Percentiles rank a stretch among this genome's conserved stretches.
Conservation (phyloP, 2,113 vertebrate species). For the Corythornis cristatus region DNA sequence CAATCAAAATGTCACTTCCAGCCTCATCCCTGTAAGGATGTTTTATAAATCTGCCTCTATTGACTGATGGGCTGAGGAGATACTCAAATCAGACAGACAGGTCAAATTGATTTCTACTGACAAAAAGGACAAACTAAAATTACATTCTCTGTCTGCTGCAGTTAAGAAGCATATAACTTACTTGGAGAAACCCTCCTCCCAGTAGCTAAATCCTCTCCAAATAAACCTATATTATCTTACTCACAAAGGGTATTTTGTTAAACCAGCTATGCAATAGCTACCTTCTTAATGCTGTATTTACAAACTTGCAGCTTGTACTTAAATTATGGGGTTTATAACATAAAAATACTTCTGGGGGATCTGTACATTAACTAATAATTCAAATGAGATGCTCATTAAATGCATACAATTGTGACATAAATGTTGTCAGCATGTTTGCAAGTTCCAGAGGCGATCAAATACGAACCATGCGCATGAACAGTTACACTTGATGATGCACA, state of each 20-base stretch:
- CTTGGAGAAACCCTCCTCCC: background rate
- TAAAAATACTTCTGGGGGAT: background rate
- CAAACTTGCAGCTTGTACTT: slow-evolving; percentile 40
- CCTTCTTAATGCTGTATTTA: slow-evolving; percentile 53
- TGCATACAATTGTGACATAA: slow-evolving; percentile 26
- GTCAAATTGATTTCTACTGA: slow-evolving; percentile 3
- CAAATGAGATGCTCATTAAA: slow-evolving; percentile 59
- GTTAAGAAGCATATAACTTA: background rate
- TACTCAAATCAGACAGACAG: background rate
- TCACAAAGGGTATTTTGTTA: slow-evolving; percentile 44
- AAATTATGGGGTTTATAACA: slow-evolving; percentile 62
- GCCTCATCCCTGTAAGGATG: background rate
- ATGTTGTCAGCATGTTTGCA: slow-evolving; percentile 2
- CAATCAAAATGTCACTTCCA: background rate
- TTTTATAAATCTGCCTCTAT: slow-evolving; percentile 2
- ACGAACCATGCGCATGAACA: background rate
- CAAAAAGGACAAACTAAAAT: slow-evolving; percentile 7
- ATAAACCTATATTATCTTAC: slow-evolving; percentile 43
- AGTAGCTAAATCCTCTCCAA: slow-evolving; percentile 39
- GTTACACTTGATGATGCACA: background rate
- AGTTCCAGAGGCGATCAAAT: background rate
- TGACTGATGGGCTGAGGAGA: background rate
- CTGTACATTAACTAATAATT: slow-evolving; percentile 54
- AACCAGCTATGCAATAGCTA: slow-evolving; percentile 52
- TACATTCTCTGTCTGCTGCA: slow-evolving; percentile 32